Percentiles rank a stretch among this genome's conserved stretches.
These are phyloP conservation scores for Tragelaphus scriptus DNA, from an alignment of 2,113 vertebrate genomes.

Conservation along the genomic window DNA sequence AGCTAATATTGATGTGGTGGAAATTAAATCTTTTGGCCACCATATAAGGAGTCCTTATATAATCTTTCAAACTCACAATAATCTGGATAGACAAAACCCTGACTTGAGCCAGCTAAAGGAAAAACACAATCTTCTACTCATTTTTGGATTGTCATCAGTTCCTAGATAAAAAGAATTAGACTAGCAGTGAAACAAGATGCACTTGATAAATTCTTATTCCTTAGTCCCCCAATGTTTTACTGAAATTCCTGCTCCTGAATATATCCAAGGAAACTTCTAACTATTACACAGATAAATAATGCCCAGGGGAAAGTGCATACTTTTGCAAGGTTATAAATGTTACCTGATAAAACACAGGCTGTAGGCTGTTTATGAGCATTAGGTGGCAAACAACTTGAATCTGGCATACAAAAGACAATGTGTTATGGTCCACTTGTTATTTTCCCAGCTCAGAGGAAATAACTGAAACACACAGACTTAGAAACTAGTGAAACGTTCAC, in stretches of 20 bases:
- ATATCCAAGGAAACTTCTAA: neutral
- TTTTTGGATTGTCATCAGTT: neutral
- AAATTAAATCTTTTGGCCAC: no score
- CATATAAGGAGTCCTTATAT: no score
- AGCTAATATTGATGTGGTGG: neutral
- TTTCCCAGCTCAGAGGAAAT: neutral
- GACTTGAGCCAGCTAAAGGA: neutral
- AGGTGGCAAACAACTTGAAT: neutral
- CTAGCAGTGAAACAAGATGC: neutral
- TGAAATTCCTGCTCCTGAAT: neutral
- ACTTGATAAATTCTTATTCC: neutral
- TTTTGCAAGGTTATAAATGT: neutral
- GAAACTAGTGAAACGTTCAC: neutral
- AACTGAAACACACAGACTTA: neutral
- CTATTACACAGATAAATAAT: neutral
- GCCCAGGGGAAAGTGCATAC: neutral
- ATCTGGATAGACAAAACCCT: neutral
- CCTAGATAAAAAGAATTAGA: neutral
- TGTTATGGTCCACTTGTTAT: neutral
- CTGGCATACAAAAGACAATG: neutral
- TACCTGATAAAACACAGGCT: neutral
- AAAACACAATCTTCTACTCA: neutral
- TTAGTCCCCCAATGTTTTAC: neutral
- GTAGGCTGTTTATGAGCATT: neutral
- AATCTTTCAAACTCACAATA: neutral